phyloP scores from a whole-genome alignment of 2,888 invertebrate genomes.

The Bombylius discolor region DNA sequence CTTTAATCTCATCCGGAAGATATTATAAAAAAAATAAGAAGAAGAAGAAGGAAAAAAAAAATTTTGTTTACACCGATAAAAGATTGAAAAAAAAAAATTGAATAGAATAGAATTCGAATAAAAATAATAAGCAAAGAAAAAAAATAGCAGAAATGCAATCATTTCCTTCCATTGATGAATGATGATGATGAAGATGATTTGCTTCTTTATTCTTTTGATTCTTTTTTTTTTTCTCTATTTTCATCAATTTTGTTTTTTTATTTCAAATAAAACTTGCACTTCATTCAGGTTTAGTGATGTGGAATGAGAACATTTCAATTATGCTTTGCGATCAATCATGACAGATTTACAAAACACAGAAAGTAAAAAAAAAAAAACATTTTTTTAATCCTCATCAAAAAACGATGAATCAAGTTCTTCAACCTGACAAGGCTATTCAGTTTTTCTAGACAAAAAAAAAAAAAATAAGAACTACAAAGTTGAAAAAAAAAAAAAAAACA shows the following conservation, averaged over 20 bases:
- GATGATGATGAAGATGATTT: too few relatives aligned
- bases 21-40: too few relatives aligned
- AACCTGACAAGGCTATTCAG: conserved; percentile 3
- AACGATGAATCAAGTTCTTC: conserved; percentile 4
- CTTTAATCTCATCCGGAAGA: too few relatives aligned
- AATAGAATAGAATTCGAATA: neutral
- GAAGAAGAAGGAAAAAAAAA: too few relatives aligned
- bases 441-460: neutral
- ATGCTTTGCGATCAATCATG: neutral
- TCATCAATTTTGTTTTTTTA: neutral
- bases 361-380: neutral
- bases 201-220: too few relatives aligned
- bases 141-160: neutral
- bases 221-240: too few relatives aligned
- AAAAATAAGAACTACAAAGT: neutral
- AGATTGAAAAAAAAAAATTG: neutral
- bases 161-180: neutral
- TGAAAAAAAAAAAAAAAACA: neutral
- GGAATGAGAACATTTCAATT: neutral
- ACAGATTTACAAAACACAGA: neutral
- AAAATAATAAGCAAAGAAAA: neutral
- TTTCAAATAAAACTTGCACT: neutral
- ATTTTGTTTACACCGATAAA: too few relatives aligned
- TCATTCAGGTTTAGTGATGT: neutral
- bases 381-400: neutral